Evolutionary conservation across 2,888 invertebrate species (phyloP).

Genomic region (Hedychridium roseum): DNA sequence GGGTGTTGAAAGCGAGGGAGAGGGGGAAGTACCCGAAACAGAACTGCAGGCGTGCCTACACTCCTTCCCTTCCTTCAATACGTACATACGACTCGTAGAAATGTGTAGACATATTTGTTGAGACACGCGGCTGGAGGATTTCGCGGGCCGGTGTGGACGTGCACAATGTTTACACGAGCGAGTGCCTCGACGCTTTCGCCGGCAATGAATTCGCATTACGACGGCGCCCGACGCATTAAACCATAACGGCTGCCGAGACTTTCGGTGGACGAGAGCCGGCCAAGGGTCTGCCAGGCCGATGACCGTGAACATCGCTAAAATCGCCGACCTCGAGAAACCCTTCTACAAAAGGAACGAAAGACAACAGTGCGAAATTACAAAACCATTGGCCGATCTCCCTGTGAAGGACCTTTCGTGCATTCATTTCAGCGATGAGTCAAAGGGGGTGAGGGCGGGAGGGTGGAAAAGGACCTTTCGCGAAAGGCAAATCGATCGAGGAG

Average conservation of each 20-base stretch:
- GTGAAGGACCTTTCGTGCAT: too few species aligned
- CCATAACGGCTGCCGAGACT: constrained; percentile 48
- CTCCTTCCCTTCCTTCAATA: not conserved
- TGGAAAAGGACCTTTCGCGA: too few species aligned
- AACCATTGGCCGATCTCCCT: too few species aligned
- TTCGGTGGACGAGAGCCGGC: constrained; percentile 32
- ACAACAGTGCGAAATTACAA: too few species aligned
- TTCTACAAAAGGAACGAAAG: too few species aligned
- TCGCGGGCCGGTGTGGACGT: constrained; percentile 19
- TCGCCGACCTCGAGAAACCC: too few species aligned
- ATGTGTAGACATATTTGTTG: too few species aligned
- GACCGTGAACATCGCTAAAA: too few species aligned
- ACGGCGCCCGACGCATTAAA: constrained; percentile 51
- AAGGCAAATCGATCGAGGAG: too few species aligned
- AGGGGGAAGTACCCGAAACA: not conserved
- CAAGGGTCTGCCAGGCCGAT: too few species aligned
- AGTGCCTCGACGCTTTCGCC: constrained; percentile 38
- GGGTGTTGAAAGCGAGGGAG: constrained; percentile 6
- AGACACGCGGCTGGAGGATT: constrained; percentile 25
- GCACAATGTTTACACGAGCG: constrained; percentile 50
- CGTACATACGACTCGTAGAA: constrained; percentile 16
- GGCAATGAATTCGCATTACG: constrained; percentile 53
- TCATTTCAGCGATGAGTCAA: too few species aligned
- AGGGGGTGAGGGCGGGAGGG: too few species aligned
- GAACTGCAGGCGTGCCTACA: not conserved